Conservation (phyloP, 2,888 invertebrate genomes). For the Andrena trimmerana region DNA sequence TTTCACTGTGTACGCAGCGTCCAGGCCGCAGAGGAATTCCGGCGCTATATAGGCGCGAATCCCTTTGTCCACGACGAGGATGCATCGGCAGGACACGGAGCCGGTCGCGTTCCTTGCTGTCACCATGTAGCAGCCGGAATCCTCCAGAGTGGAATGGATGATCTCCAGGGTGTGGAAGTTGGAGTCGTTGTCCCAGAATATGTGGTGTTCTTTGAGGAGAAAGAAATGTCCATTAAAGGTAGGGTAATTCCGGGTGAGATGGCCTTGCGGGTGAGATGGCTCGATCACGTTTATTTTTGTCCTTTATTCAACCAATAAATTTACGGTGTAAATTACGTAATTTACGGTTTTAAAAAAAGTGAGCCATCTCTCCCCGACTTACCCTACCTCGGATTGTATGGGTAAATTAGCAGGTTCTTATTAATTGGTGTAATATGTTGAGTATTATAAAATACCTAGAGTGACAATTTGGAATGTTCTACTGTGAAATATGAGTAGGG, state of each 20-base stretch:
- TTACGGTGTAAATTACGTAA: no score
- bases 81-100: slow-evolving; percentile 92
- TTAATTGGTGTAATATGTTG: not conserved
- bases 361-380: no score
- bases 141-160: slow-evolving; percentile 90
- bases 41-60: slow-evolving; percentile 93
- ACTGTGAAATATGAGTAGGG: not conserved
- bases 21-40: slow-evolving; percentile 90
- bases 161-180: slow-evolving; percentile 95
- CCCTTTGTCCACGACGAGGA: slow-evolving; percentile 92
- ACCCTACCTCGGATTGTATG: not conserved
- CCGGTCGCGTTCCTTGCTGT: slow-evolving; percentile 93
- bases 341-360: no score
- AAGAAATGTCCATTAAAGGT: not conserved
- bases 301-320: no score
- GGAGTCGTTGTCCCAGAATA: slow-evolving; percentile 89
- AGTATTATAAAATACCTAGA: not conserved
- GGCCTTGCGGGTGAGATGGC: no score
- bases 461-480: not conserved
- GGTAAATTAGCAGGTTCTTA: not conserved
- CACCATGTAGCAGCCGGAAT: slow-evolving; percentile 93
- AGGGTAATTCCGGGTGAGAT: no score
- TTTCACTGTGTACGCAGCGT: slow-evolving; percentile 88
- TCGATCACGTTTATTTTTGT: no score
- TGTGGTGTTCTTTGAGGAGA: slow-evolving; percentile 61